These are phyloP conservation scores for Batillaria attramentaria DNA, from an alignment of 1,140 invertebrate genomes.

Conservation along the genomic window DNA sequence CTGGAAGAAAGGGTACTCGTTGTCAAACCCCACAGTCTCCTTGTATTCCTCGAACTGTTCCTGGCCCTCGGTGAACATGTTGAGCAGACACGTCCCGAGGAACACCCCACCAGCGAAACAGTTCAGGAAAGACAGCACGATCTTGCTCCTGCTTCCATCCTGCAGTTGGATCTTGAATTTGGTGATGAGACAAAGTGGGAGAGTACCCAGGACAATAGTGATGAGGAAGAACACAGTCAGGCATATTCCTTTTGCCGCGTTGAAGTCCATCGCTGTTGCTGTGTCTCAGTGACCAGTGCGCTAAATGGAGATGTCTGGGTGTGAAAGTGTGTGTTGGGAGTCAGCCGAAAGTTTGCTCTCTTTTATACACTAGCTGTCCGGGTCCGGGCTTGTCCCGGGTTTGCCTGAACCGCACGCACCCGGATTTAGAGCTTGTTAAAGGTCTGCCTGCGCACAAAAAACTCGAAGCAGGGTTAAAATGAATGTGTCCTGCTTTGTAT, in stretches of 20 bases:
- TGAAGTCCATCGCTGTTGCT: slow-evolving; percentile 31
- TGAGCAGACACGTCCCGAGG: slow-evolving; percentile 74
- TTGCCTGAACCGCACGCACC: too few relatives aligned
- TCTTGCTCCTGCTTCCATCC: not conserved
- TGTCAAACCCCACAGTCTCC: not conserved
- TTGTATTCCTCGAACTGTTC: slow-evolving; percentile 55
- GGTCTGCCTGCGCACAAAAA: too few relatives aligned
- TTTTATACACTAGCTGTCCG: too few relatives aligned
- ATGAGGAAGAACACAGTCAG: slow-evolving; percentile 17
- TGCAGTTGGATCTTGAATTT: not conserved
- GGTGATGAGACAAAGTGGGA: slow-evolving; percentile 11
- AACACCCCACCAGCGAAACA: slow-evolving; percentile 76
- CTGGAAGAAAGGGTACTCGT: slow-evolving; percentile 47
- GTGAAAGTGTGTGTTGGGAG: too few relatives aligned
- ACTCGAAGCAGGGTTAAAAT: too few relatives aligned
- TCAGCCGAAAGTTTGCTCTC: too few relatives aligned
- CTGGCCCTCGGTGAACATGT: slow-evolving; percentile 73
- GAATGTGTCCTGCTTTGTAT: too few relatives aligned
- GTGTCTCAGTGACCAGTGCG: too few relatives aligned
- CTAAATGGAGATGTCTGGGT: too few relatives aligned
- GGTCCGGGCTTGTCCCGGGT: too few relatives aligned
- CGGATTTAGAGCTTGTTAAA: too few relatives aligned
- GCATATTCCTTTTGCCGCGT: slow-evolving; percentile 9
- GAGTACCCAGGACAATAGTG: slow-evolving; percentile 26
- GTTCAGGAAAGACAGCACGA: slow-evolving; percentile 41